These are phyloP conservation scores for Noctilio leporinus DNA, from an alignment of 2,113 vertebrate genomes.

Conservation along the genomic window DNA sequence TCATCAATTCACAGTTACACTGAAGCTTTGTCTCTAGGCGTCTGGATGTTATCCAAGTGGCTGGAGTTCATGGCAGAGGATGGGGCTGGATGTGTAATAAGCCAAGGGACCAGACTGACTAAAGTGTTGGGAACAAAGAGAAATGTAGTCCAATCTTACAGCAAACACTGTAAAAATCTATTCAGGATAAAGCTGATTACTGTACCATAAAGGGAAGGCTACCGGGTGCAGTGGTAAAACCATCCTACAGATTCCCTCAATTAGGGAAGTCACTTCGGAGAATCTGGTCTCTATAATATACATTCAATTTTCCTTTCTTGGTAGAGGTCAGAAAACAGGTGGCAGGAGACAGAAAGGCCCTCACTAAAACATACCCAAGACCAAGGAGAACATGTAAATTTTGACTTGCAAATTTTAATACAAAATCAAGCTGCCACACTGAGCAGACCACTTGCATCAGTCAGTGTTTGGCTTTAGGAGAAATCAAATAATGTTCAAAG, in stretches of 20 bases:
- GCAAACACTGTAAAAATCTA: not conserved
- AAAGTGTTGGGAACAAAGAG: not conserved
- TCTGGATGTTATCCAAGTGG: not conserved
- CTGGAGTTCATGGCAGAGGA: not conserved
- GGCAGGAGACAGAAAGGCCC: not conserved
- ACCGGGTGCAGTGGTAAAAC: not conserved
- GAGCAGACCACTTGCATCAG: not conserved
- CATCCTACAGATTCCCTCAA: not conserved
- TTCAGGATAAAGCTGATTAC: not conserved
- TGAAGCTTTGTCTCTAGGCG: not conserved
- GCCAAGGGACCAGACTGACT: not conserved
- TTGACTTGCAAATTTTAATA: not conserved
- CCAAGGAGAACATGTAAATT: not conserved
- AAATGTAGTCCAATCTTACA: not conserved
- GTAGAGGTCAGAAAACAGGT: not conserved
- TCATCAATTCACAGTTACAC: not conserved
- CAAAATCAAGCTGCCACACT: not conserved
- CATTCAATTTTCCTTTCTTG: not conserved
- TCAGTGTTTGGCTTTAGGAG: not conserved
- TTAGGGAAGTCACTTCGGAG: not conserved
- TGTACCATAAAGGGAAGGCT: not conserved
- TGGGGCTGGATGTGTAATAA: not conserved
- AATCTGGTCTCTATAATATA: not conserved
- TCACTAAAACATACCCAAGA: not conserved
- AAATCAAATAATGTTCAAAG: conserved; percentile 47